phyloP scores from a whole-genome alignment of 2,888 invertebrate species.

The Ametastegia equiseti region DNA sequence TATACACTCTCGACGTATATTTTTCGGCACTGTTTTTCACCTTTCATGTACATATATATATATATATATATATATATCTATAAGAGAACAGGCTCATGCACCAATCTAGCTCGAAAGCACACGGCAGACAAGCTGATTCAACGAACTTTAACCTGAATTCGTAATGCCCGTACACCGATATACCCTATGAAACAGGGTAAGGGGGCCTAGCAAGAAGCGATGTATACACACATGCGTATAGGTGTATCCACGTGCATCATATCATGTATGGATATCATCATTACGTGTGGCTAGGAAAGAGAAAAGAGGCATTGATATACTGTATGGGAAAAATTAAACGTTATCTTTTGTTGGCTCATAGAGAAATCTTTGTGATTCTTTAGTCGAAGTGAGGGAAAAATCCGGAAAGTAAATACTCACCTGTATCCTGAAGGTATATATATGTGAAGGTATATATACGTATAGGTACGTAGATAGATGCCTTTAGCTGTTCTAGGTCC shows the following conservation, averaged over 20 bases:
- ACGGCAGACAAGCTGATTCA: slow-evolving; percentile 34
- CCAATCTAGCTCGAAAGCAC: slow-evolving; percentile 21
- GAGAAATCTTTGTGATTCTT: neutral
- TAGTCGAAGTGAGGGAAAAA: neutral
- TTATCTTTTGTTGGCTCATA: neutral
- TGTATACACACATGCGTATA: neutral
- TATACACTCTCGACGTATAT: neutral
- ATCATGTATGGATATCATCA: neutral
- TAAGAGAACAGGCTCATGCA: neutral
- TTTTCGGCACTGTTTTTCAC: slow-evolving; percentile 34
- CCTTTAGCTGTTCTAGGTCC: slow-evolving; percentile 27
- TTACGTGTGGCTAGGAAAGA: neutral
- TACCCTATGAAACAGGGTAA: neutral
- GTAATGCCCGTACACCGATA: neutral
- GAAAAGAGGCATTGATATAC: neutral
- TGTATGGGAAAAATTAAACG: neutral
- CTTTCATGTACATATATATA: neutral
- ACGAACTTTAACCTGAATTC: slow-evolving; percentile 33
- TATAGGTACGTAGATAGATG: neutral
- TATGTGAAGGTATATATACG: neutral
- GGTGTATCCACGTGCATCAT: neutral
- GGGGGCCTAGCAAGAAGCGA: too few species aligned
- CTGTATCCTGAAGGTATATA: too few species aligned
- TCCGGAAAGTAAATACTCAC: too few species aligned
- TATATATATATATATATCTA: too few species aligned